These are phyloP conservation scores for Diachrysia chrysitis DNA, from an alignment of 2,888 invertebrate genomes.

Conservation along the genomic window DNA sequence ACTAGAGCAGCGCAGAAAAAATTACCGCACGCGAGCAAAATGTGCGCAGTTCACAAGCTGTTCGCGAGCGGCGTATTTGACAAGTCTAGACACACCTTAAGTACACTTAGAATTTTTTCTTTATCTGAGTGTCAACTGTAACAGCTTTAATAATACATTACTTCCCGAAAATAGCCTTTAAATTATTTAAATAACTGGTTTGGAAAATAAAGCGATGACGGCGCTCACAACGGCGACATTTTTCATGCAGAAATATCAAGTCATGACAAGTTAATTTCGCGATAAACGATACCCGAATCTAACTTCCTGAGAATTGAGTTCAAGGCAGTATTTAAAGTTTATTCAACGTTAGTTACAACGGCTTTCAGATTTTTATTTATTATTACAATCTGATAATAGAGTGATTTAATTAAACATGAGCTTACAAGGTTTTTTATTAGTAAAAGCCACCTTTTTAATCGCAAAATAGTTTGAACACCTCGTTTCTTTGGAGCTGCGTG, in stretches of 20 bases:
- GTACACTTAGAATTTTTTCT: too few relatives aligned
- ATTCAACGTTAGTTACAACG: conserved; percentile 12
- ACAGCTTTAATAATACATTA: neutral
- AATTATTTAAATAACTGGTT: conserved; percentile 32
- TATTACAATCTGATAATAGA: conserved; percentile 8
- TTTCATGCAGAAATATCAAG: conserved; percentile 60
- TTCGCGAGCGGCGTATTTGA: too few relatives aligned
- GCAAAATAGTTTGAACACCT: neutral
- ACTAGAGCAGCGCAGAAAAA: too few relatives aligned
- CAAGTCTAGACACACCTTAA: too few relatives aligned
- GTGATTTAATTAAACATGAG: conserved; percentile 17
- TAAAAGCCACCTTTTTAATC: neutral
- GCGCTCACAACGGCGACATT: conserved; percentile 36
- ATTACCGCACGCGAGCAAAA: too few relatives aligned
- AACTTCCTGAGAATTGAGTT: conserved; percentile 49
- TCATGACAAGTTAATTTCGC: conserved; percentile 68
- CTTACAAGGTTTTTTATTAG: neutral
- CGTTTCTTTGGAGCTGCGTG: neutral
- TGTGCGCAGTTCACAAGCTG: too few relatives aligned
- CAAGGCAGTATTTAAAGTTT: conserved; percentile 35
- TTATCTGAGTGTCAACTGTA: too few relatives aligned
- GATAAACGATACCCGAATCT: conserved; percentile 57
- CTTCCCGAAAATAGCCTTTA: neutral
- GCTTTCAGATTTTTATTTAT: neutral
- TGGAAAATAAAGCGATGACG: conserved; percentile 23